phyloP scores from a whole-genome alignment of 2,888 invertebrate species.

The Leptopilina drosophilae region DNA sequence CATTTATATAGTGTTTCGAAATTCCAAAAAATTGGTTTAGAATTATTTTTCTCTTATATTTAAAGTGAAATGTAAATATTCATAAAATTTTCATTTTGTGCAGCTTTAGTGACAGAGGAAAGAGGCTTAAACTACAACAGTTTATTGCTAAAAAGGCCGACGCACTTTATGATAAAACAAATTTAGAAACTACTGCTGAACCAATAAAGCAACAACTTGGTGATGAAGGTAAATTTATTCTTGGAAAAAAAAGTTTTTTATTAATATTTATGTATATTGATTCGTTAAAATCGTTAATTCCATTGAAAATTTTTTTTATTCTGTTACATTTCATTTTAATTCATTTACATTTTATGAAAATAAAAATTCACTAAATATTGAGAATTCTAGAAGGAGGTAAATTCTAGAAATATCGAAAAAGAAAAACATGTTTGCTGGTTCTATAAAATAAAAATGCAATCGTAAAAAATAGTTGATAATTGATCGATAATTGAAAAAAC shows the following conservation, averaged over 20 bases:
- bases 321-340: too few relatives aligned
- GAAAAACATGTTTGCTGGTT: too few relatives aligned
- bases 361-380: too few relatives aligned
- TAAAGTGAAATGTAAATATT: slow-evolving; percentile 36
- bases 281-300: neutral
- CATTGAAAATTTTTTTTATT: too few relatives aligned
- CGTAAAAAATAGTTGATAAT: too few relatives aligned
- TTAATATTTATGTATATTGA: neutral
- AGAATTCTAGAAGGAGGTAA: too few relatives aligned
- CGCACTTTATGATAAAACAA: slow-evolving; percentile 82
- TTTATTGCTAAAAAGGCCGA: slow-evolving; percentile 92
- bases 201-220: slow-evolving; percentile 76
- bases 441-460: too few relatives aligned
- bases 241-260: slow-evolving; percentile 51
- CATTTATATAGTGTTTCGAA: too few relatives aligned
- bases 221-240: slow-evolving; percentile 79
- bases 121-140: slow-evolving; percentile 89
- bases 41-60: slow-evolving; percentile 28
- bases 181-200: slow-evolving; percentile 70
- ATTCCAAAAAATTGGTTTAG: neutral
- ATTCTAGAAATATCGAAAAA: too few relatives aligned
- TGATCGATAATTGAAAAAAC: too few relatives aligned
- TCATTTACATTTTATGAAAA: too few relatives aligned
- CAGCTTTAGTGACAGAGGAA: slow-evolving; percentile 88
- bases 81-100: slow-evolving; percentile 45